Base-by-base conservation (phyloP, 1,140 invertebrate genomes). In the Teleopsis dalmanni region DNA sequence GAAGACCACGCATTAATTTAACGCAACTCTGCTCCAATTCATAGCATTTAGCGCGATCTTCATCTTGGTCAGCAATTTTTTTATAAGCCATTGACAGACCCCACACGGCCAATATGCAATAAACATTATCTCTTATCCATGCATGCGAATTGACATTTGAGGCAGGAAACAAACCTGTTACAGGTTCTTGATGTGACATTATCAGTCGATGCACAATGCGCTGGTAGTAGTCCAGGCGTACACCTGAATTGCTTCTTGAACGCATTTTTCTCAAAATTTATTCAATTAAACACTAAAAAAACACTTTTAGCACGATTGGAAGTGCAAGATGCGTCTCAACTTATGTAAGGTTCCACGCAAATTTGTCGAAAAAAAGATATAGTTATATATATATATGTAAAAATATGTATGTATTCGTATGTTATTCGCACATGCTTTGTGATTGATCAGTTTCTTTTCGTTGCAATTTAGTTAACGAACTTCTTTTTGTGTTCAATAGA, bases 61-160 rank as follows among this genome's bases (percentile, higher is more conserved):
- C 95, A 75, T 99, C 95, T 65, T 94, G 85, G 73, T 99, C 95
- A 3, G 94, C 93, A 63, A 93, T 95, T 75, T 99, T 99, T 70
- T 95, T 95, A 70, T 98, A 99, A 0, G 96, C 91, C 85, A 98
- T 90, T 3, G 95, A 91, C 2, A 99, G 75, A 10, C 92, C 95
- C 97, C 97, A 99, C 9, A 99, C 91, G 13, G 94, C 88, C 50
- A 98, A 73, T 57, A 97, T 93, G 53, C 91, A 94, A 65, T 99
- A 99, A 0, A 99, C 81, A 79, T 99, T 99, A 69, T 99, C 95
- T 14, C 97, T 78, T 48, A 99, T 91, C 96, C 96, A 99, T 0
- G 95, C 94, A 80, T 99, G 93, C 50, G 87, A 81, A 63, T 90
- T 91, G 2, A 85, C 81, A 35, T 81, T 76, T 62, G 86, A 92